Base-by-base conservation (phyloP, 2,113 vertebrate species). In the Micronycteris hirsuta region DNA sequence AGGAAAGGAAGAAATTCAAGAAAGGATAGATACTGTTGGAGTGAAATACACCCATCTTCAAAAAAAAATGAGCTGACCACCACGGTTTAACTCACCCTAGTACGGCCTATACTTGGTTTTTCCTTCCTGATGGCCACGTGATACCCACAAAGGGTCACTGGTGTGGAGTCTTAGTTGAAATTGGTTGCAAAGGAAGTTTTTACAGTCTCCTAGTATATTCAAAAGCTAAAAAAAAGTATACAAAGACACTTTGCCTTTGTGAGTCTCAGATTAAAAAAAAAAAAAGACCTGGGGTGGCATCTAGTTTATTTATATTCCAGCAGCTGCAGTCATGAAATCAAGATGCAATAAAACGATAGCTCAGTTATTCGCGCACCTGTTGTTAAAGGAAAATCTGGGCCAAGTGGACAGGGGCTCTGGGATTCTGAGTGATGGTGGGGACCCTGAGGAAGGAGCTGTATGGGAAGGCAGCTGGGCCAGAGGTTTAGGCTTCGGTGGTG, bases 221-320 rank as follows among this genome's bases (percentile, higher is more conserved):
- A 45, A 56, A 88, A 45, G 12, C n/a, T 73, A 67, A 86, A 56
- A 77, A 16, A 43, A 28, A 11, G 58, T 33, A 33, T 52, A 91
- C n/a, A 17, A 86, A 86, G 47, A 31, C 28, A 89, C 88, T 83
- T 83, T 20, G 11, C 43, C n/a, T 85, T 65, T 65, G 5, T 70
- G 91, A 36, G 38, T 84, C 86, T 94, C 73, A 80, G n/a, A 47
- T 20, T 71, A 45, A n/a, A 81, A 82, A 67, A 91, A 67, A 83
- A 63, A 17, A n/a, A 28, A 63, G 14, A n/a, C 43, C 70, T 61
- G 5, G 12, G 58, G 20, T 94, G 70, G n/a, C 81, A 82, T 89
- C 68, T 58, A 47, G 68, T 89, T 93, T 97, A 96, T 97, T 97
- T 97, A 95, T 96, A 93, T n/a, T 81, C 76, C 22, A 93, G 65